Base-by-base conservation (phyloP, 2,797 vertebrate genomes). In the Siniperca obscura region DNA sequence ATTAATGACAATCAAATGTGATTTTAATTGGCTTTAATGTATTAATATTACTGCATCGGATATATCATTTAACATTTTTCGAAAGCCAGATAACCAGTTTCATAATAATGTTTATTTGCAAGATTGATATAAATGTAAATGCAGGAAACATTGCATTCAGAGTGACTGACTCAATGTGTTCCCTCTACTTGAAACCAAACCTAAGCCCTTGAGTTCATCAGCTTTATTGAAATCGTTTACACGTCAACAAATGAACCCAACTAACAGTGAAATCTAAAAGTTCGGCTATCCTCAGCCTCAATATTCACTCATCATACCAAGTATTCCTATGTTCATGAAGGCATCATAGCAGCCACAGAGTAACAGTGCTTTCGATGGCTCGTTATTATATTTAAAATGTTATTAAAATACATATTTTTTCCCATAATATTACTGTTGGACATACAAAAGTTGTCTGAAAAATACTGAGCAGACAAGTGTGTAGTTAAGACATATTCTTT, bases 301-400 rank as follows among this genome's bases (percentile, higher is more conserved):
- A 11, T 50, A 34, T 21, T 14, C 13, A 11, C 9, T 53, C 5
- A 19, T 55, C 0, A 14, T n/a, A 7, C 0, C 0, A 12, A 68
- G 2, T 36, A 50, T 74, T 70, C 48, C 17, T 1, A 14, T 50
- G 16, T 44, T 1, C 0, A 0, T 74, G 30, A 85, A 83, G 36
- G 61, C 73, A 74, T 62, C 70, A 66, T 1, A 46, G 34, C 52
- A 61, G 50, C 19, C 40, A 40, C 61, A 69, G 46, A 46, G 22
- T 36, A 74, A 5, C 17, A 40, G 30, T 14, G 27, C 11, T 48
- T 52, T 71, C 8, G 65, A 73, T 78, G 34, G 56, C 22, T 68
- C 2, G 1, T 21, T 14, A n/a, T 22, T 0, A 46, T 22, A 62
- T 38, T 70, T 3, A 36, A 48, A 71, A 64, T 61, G 16, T 16